Evolutionary conservation across 2,888 invertebrate genomes (phyloP), one percentile per base, ranked within the genome.

Genomic region (Coelopa pilipes): DNA sequence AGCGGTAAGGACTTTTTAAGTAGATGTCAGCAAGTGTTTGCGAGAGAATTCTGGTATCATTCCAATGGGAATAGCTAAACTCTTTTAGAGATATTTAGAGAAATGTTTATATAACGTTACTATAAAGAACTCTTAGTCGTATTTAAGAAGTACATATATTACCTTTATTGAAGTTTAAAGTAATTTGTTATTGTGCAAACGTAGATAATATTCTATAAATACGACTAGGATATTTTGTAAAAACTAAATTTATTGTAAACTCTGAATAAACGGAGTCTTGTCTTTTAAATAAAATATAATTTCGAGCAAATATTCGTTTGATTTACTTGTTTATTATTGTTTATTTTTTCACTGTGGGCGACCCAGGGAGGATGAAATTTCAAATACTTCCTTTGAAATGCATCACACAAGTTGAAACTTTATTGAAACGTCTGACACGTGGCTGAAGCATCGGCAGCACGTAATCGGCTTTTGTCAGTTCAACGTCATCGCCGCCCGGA

Each of bases 21-120:
- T 62, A 62, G 47, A 57, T 70, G 60, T 63, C 60, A 62, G 50
- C 19, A 2, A 21, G 19, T 17, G 21, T 59, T 57, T 59, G 17
- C 17, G 10, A 17, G n/a, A 17, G 57, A 13, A 59, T n/a, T 59
- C 24, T 59, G 7, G 21, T 21, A 17, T 21, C 17, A 21, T 59
- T 59, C 19, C 24, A 59, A 19, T 59, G 65, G 50, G 34, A 34
- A 34, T 34, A 34, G 34, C 7, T 34, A 34, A 2, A 34, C 34
- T 34, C 4, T 7, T 72, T 53, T 70, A 71, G 68, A 74, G 34
- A 75, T 69, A 75, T 69, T 34, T 34, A 68, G 24, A 74, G 17
- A 68, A 47, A 68, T 73, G 62, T 60, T 60, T 73, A 73, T 46
- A 57, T 73, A 53, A 9, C 19, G 47, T 57, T 66, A 17, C 13